Conservation (phyloP, 2,888 invertebrate genomes). For the Scaptomyza caliginosa region DNA sequence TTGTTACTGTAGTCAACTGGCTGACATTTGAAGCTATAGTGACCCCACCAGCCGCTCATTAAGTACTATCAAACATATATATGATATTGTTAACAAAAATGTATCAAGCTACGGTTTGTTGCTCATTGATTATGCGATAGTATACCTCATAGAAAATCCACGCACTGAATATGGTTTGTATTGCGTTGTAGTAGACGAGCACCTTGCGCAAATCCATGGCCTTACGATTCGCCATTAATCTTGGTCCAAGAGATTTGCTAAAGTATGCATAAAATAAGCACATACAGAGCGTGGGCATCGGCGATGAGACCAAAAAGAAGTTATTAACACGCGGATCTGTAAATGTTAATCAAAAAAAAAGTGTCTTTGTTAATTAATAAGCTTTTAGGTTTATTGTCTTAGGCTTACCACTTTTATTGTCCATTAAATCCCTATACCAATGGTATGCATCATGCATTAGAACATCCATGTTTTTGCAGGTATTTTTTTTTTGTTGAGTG, state of each 20-base stretch:
- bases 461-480: constrained; percentile 74
- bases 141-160: constrained; percentile 96
- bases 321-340: constrained; percentile 94
- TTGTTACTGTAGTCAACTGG: constrained; percentile 93
- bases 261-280: constrained; percentile 93
- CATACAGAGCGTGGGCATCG: constrained; percentile 92
- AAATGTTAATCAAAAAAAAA: neutral
- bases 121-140: neutral
- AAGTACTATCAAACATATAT: constrained; percentile 85
- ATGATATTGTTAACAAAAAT: neutral
- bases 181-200: constrained; percentile 93
- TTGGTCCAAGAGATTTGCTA: constrained; percentile 92
- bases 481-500: neutral
- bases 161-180: constrained; percentile 94
- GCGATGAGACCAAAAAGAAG: constrained; percentile 95
- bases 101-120: neutral
- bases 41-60: constrained; percentile 90
- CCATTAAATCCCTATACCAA: constrained; percentile 90
- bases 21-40: constrained; percentile 93
- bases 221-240: constrained; percentile 94
- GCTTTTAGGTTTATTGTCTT: neutral
- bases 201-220: constrained; percentile 92
- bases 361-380: neutral
- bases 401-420: constrained; percentile 89
- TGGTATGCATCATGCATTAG: constrained; percentile 83